A percentile compares a stretch with the other conserved stretches of the same genome.
These are phyloP conservation scores for Habropoda laboriosa DNA, from an alignment of 1,140 invertebrate species.

Conservation along the genomic window DNA sequence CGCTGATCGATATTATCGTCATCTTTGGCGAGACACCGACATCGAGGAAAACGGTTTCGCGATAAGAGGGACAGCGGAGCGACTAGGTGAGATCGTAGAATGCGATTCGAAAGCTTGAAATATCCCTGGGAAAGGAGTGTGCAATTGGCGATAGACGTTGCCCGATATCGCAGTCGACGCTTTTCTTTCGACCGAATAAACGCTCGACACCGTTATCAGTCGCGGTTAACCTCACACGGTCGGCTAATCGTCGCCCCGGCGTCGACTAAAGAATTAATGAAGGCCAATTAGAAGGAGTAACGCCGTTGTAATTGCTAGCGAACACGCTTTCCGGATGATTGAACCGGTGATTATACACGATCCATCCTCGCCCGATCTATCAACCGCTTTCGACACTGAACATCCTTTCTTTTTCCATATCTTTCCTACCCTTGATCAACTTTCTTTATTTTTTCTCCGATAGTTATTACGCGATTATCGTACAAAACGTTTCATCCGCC, in stretches of 20 bases:
- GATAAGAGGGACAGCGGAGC: background rate
- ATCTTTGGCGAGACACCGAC: background rate
- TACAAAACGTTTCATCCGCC: background rate
- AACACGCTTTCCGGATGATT: constrained; percentile 50
- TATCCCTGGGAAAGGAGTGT: background rate
- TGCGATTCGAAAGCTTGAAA: background rate
- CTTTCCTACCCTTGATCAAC: background rate
- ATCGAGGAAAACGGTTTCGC: too few relatives aligned
- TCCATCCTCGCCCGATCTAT: constrained; percentile 41
- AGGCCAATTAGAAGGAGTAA: constrained; percentile 71
- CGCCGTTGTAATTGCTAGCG: constrained; percentile 65
- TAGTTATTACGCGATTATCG: background rate
- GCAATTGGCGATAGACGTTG: background rate
- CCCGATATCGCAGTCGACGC: background rate
- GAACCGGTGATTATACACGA: constrained; percentile 41
- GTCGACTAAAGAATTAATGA: constrained; percentile 74
- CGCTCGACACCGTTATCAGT: constrained; percentile 66
- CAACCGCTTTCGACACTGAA: constrained; percentile 33
- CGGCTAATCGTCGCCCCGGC: constrained; percentile 66
- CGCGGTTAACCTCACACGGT: constrained; percentile 69
- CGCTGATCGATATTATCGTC: background rate
- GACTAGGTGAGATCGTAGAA: background rate
- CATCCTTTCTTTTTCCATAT: constrained; percentile 7
- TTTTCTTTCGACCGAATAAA: constrained; percentile 60
- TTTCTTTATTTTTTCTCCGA: background rate